Evolutionary conservation across 64 coral and sea anemone genomes (phyloP).

Genomic region (Platygyra sinensis): DNA sequence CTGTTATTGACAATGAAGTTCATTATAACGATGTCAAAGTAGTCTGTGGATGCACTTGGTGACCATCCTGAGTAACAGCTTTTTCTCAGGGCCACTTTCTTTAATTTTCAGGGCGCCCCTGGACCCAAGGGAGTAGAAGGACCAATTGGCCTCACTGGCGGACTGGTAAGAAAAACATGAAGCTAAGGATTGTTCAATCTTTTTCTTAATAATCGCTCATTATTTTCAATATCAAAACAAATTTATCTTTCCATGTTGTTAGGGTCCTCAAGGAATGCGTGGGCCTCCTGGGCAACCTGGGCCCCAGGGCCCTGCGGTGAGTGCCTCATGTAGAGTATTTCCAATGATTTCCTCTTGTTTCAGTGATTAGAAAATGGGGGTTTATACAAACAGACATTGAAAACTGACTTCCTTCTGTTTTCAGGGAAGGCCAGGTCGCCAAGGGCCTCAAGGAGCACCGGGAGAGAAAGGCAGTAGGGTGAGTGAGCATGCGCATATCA

Average conservation of each 20-base stretch:
- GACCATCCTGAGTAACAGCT: not conserved
- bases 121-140: constrained; percentile 70
- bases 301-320: constrained; percentile 57
- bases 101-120: constrained; percentile 18
- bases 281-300: constrained; percentile 62
- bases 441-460: constrained; percentile 34
- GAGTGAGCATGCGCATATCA: not conserved
- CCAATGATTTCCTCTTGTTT: not conserved
- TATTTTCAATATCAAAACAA: not conserved
- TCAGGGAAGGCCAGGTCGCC: constrained; percentile 57
- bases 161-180: constrained; percentile 1
- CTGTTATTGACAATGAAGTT: too few relatives aligned
- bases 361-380: too few relatives aligned
- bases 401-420: not conserved
- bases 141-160: constrained; percentile 36
- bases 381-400: not conserved
- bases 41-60: too few relatives aligned
- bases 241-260: not conserved
- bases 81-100: not conserved
- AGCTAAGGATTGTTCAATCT: not conserved
- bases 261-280: constrained; percentile 64
- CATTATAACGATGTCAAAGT: too few relatives aligned
- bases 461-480: constrained; percentile 75
- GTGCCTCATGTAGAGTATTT: not conserved
- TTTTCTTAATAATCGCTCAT: not conserved